Evolutionary conservation across 2,888 invertebrate species (phyloP).

Genomic region (Acleris laterana): DNA sequence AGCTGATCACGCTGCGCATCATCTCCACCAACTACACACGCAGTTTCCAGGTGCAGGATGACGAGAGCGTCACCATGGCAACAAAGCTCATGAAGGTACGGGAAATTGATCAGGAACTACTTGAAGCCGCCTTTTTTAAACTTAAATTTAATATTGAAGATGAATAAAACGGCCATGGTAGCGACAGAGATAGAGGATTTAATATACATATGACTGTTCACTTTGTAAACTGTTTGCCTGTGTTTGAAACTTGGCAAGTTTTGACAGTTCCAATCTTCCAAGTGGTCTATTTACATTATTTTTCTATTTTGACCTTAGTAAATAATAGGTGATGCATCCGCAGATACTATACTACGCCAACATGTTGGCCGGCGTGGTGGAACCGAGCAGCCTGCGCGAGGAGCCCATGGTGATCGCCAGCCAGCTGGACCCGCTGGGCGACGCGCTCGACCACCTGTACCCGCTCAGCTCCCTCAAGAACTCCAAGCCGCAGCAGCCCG

Average conservation of each 20-base stretch:
- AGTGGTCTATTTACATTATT: no score
- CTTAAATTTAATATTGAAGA: no score
- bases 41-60: conserved; percentile 92
- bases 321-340: neutral
- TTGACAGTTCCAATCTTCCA: no score
- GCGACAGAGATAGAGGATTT: no score
- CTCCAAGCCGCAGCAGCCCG: conserved; percentile 71
- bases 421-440: conserved; percentile 78
- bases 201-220: no score
- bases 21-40: conserved; percentile 89
- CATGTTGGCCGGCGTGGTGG: conserved; percentile 92
- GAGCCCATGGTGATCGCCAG: conserved; percentile 78
- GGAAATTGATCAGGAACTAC: neutral
- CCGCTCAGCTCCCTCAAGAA: conserved; percentile 69
- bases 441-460: conserved; percentile 72
- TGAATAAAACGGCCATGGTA: no score
- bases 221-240: no score
- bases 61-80: conserved; percentile 91
- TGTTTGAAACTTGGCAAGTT: no score
- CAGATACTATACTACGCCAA: conserved; percentile 94
- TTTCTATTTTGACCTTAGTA: neutral
- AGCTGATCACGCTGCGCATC: conserved; percentile 93
- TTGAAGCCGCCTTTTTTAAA: neutral
- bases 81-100: conserved; percentile 94
- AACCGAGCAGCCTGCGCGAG: conserved; percentile 86